A percentile compares a stretch with the other conserved stretches of the same genome.
Conservation (phyloP, 2,888 invertebrate genomes). For the Diarsia rubi region DNA sequence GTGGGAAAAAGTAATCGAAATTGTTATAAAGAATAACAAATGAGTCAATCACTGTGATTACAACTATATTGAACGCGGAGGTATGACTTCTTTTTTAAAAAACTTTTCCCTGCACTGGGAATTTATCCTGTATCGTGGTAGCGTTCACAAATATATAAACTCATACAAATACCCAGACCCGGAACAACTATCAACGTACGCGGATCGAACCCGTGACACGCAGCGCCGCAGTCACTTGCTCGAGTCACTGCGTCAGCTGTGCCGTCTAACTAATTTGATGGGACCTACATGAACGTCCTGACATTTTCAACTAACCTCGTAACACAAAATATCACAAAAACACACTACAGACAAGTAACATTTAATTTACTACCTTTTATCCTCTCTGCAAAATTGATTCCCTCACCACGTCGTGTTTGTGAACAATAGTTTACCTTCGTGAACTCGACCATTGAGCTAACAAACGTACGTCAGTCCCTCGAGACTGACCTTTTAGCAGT, state of each 20-base stretch:
- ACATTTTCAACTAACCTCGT: neutral
- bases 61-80: neutral
- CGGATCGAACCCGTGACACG: no score
- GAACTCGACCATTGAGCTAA: slow-evolving; percentile 25
- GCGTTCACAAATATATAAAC: no score
- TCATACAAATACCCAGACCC: no score
- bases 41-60: neutral
- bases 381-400: neutral
- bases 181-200: no score
- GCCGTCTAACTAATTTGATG: no score
- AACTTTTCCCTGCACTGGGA: no score
- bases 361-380: neutral
- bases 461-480: slow-evolving; percentile 19
- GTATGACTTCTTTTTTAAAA: no score
- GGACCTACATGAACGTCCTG: neutral
- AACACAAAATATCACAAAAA: neutral
- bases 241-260: no score
- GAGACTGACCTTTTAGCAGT: slow-evolving; percentile 30
- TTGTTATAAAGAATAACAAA: neutral
- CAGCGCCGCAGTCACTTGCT: no score
- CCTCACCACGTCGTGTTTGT: slow-evolving; percentile 21
- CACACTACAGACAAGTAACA: neutral
- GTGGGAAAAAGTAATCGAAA: neutral
- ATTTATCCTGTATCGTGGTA: no score
- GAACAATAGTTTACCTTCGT: slow-evolving; percentile 26